Conservation (phyloP, 2,797 vertebrate species). For the Acanthurus lineatus region DNA sequence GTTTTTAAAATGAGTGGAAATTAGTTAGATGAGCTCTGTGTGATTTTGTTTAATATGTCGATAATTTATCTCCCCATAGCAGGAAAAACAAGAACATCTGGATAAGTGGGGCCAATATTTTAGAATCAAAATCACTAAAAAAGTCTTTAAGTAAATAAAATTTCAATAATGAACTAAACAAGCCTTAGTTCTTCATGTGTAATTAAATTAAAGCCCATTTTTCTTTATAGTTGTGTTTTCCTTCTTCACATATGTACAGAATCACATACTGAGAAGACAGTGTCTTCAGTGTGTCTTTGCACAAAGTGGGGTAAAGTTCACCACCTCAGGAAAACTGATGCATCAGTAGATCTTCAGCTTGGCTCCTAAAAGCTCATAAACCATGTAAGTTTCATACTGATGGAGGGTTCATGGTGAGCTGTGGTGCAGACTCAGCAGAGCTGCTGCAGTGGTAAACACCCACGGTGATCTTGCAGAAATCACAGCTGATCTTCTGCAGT, state of each 20-base stretch:
- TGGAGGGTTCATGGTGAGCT: background rate
- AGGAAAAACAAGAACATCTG: background rate
- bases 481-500: background rate
- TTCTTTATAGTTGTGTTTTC: too few relatives aligned
- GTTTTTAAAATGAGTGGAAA: background rate
- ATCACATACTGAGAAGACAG: background rate
- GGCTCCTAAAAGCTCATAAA: background rate
- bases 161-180: too few relatives aligned
- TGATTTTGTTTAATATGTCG: background rate
- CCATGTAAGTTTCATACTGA: background rate
- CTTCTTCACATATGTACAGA: too few relatives aligned
- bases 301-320: background rate
- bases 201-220: too few relatives aligned
- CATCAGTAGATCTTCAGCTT: background rate
- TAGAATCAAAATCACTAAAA: background rate
- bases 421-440: slow-evolving; percentile 5
- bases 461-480: slow-evolving; percentile 6
- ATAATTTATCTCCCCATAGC: background rate
- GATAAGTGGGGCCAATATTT: background rate
- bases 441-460: background rate
- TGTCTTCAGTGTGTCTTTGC: too few relatives aligned
- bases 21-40: background rate
- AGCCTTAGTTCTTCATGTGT: too few relatives aligned
- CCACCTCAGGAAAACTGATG: background rate
- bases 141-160: too few relatives aligned